phyloP scores from a whole-genome alignment of 1,140 invertebrate genomes.

The Heterodera schachtii region DNA sequence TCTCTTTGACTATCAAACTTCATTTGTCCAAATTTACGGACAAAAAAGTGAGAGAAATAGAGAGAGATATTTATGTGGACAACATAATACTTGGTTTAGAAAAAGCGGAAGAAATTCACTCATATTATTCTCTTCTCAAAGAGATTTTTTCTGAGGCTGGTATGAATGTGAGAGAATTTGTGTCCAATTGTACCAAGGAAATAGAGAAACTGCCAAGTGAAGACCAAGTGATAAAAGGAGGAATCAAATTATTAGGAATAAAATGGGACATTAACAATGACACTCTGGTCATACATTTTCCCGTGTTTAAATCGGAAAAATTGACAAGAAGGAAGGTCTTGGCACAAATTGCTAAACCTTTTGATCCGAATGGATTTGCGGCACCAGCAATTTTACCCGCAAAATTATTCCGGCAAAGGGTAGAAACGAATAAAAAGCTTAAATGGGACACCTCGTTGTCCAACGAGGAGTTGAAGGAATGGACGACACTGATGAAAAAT shows the following conservation, averaged over 20 bases:
- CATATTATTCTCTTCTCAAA: not conserved
- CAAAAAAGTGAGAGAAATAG: not conserved
- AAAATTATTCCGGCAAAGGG: conserved; percentile 4
- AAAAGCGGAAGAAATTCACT: not conserved
- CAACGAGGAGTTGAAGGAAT: not conserved
- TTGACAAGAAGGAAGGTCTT: not conserved
- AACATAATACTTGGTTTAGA: not conserved
- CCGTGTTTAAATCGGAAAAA: not conserved
- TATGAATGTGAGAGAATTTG: conserved; percentile 17
- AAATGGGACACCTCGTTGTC: not conserved
- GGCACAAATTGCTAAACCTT: not conserved
- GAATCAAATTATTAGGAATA: not conserved
- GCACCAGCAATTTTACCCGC: not conserved
- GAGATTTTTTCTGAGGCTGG: not conserved
- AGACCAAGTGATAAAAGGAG: not conserved
- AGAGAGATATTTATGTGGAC: not conserved
- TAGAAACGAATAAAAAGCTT: not conserved
- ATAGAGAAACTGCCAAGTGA: not conserved
- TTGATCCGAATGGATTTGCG: not conserved
- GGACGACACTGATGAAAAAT: not conserved
- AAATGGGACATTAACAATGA: not conserved
- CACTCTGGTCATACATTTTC: not conserved
- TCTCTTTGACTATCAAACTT: not conserved
- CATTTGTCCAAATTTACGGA: not conserved
- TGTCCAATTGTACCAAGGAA: not conserved